These are phyloP conservation scores for Fragum sueziense DNA, from an alignment of 2,888 invertebrate genomes.

Conservation along the genomic window DNA sequence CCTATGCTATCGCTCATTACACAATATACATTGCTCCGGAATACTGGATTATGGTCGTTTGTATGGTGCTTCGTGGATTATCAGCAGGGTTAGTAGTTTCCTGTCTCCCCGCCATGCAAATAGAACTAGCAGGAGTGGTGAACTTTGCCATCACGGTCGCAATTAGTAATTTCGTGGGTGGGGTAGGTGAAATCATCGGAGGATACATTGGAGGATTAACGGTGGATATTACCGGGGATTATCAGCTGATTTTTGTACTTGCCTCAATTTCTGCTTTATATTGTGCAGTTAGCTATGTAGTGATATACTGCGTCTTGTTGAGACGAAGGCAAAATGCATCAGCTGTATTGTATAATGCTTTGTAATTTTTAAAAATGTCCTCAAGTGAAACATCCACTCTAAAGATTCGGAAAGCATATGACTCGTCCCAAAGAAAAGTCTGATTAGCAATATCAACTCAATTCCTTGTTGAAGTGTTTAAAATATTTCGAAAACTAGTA, in stretches of 20 bases:
- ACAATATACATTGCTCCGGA: not conserved
- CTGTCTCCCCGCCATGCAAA: conserved; percentile 25
- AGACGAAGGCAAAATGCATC: not conserved
- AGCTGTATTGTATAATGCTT: not conserved
- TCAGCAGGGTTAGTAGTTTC: conserved; percentile 29
- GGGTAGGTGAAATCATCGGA: conserved; percentile 27
- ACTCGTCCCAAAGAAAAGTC: no score
- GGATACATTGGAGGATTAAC: conserved; percentile 49
- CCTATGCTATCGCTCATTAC: conserved; percentile 33
- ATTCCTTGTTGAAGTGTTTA: no score
- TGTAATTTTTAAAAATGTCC: not conserved
- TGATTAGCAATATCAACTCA: no score
- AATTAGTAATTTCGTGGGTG: conserved; percentile 30
- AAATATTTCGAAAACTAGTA: no score
- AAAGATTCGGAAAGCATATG: no score
- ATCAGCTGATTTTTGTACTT: conserved; percentile 43
- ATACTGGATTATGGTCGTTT: conserved; percentile 39
- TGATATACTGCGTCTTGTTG: conserved; percentile 11
- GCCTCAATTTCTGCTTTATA: conserved; percentile 12
- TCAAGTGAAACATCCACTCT: no score
- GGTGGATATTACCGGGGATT: conserved; percentile 43
- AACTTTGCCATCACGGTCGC: conserved; percentile 36
- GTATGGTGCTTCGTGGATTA: conserved; percentile 36
- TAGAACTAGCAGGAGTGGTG: conserved; percentile 41
- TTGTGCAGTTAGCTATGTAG: conserved; percentile 20